A percentile compares a stretch with the other conserved stretches of the same genome.
These are phyloP conservation scores for Xenopus tropicalis DNA, from an alignment of 2,113 vertebrate genomes.

Conservation along the genomic window UCB_Xtro_10.0 CM004445.2:144756001-144756500, in stretches of 20 bases:
- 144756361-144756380: not conserved
- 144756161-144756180: no score
- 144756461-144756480: not conserved
- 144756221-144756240: not conserved
- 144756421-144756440: no score
- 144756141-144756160: not conserved
- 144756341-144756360: not conserved
- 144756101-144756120: not conserved
- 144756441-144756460: slow-evolving; percentile 8
- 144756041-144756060: no score
- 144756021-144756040: not conserved
- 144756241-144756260: not conserved
- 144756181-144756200: no score
- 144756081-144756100: slow-evolving; percentile 8
- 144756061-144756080: no score
- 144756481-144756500: not conserved
- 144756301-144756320: no score
- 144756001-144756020: not conserved
- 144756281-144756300: no score
- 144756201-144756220: slow-evolving; percentile 8
- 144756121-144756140: not conserved
- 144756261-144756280: not conserved
- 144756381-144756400: not conserved
- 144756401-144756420: no score
- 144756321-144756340: slow-evolving; percentile 8